phyloP scores from a whole-genome alignment of 1,140 invertebrate genomes.

The Pseudomyrmex concolor region DNA sequence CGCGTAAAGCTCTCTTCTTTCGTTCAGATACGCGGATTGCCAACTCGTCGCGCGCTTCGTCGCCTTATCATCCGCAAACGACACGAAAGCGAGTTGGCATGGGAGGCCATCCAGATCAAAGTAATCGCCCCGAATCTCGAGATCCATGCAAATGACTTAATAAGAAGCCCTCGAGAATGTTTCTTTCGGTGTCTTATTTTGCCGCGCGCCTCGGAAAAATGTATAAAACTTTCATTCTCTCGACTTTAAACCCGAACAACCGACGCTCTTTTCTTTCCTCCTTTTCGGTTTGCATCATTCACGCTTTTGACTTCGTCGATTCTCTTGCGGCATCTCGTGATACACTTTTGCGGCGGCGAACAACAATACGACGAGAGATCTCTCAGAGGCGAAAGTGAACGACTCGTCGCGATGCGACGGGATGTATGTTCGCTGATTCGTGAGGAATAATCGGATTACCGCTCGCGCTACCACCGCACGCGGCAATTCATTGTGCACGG shows the following conservation, averaged over 20 bases:
- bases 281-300: not conserved
- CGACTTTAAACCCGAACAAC: not conserved
- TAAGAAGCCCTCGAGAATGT: conserved; percentile 21
- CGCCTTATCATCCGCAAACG: conserved; percentile 17
- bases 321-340: not conserved
- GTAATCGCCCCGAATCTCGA: conserved; percentile 13
- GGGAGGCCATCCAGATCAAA: conserved; percentile 10
- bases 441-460: conserved; percentile 78
- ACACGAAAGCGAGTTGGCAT: conserved; percentile 10
- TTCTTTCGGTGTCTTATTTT: no score
- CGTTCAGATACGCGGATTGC: conserved; percentile 21
- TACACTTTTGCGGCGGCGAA: not conserved
- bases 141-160: conserved; percentile 53
- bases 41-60: not conserved
- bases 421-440: conserved; percentile 71
- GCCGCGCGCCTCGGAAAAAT: not conserved
- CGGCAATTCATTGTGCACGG: conserved; percentile 70
- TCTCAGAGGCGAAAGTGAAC: conserved; percentile 25
- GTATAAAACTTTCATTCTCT: not conserved
- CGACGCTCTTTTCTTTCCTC: not conserved
- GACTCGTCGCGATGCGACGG: conserved; percentile 19
- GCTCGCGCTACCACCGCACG: conserved; percentile 67
- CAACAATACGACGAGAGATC: not conserved
- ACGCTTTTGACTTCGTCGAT: not conserved
- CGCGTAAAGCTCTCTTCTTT: no score